Conservation (phyloP, 2,888 invertebrate genomes). For the Pimpla rufipes region DNA sequence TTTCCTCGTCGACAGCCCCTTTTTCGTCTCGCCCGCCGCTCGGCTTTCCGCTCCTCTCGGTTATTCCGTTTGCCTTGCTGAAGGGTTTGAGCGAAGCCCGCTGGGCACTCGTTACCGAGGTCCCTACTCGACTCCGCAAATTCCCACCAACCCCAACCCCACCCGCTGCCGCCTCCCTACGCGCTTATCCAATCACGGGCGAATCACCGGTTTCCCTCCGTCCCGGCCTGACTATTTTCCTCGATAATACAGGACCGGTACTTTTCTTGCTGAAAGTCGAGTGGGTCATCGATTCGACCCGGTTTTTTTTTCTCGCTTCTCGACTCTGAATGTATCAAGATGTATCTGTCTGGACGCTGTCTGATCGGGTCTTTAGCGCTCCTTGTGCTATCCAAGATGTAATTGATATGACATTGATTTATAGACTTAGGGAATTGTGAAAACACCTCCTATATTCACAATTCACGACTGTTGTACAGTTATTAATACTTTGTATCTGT, state of each 20-base stretch:
- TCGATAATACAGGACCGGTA: constrained; percentile 42
- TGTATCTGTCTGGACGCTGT: neutral
- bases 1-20: neutral
- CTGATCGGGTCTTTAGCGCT: neutral
- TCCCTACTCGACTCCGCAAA: constrained; percentile 30
- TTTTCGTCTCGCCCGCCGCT: constrained; percentile 29
- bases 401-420: neutral
- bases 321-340: neutral
- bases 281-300: constrained; percentile 38
- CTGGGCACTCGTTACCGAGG: constrained; percentile 64
- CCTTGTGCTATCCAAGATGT: neutral
- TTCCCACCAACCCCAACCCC: too few species aligned
- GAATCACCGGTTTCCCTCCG: constrained; percentile 39
- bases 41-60: constrained; percentile 18
- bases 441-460: neutral
- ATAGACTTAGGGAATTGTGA: neutral
- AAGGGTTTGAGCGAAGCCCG: constrained; percentile 45
- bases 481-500: neutral
- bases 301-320: constrained; percentile 5
- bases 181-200: constrained; percentile 56
- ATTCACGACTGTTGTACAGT: neutral
- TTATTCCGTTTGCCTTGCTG: constrained; percentile 43
- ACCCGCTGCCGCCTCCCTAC: neutral
- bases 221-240: neutral
- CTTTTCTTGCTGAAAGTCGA: constrained; percentile 2